Base-by-base conservation (phyloP, 2,888 invertebrate species). In the Hoplodrina ambigua region DNA sequence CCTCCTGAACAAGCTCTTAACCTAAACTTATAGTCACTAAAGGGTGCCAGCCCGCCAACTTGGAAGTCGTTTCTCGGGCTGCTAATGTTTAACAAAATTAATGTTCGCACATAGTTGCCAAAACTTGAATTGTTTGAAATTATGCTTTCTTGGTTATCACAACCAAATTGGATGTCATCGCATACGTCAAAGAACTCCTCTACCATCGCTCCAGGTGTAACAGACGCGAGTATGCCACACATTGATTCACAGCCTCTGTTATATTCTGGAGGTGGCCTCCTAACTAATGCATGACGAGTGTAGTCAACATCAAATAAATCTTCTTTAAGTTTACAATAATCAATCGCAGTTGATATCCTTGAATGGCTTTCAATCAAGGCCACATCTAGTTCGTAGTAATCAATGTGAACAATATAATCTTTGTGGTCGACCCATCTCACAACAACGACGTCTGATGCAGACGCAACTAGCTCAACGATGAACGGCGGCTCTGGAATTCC, bases 401-500 rank as follows among this genome's bases (percentile, higher is more conserved):
- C 85, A 19, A 95, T 92, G 69, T 92, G 88, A 19, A 80, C 80
- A 33, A 76, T 72, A 76, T 94, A 95, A 73, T 94, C 89, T 77
- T 87, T 87, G 76, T 95, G 95, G 72, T 95, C 90, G 2, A 93
- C 91, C 96, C 96, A 96, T 46, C 87, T 88, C 19, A 95, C 74
- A 10, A 91, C 91, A 4, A 92, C 89, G 2, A 85, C 69, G 33
- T 90, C 87, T 15, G 90, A 86, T 10, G 88, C 88, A 25, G 84
- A 83, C 8, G 96, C 94, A 1, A 91, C 91, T 44, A 95, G 77
- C 76, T 95, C 93, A 17, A 86, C 80, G 33, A 96, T 91, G 74
- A 95, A 95, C 2, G 96, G 93, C 20, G 95, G 94, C 79, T 92
- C 89, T 4, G 95, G 95, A 82, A 89, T 91, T 15, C 94, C 94